Percentiles rank a stretch among this genome's conserved stretches.
Conservation (phyloP, 1,140 invertebrate species). For the Cyclina sinensis region DNA sequence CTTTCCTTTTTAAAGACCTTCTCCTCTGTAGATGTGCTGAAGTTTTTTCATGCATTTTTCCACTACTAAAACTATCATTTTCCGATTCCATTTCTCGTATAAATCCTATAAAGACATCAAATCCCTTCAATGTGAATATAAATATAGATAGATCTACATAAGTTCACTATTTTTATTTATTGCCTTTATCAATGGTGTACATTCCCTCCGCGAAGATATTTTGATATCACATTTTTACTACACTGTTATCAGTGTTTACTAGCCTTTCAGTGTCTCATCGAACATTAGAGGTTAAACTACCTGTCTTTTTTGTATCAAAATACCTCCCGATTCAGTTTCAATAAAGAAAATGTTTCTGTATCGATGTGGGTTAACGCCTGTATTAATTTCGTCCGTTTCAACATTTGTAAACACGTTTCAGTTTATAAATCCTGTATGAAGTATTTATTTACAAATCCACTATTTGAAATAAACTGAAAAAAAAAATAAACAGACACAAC, state of each 20-base stretch:
- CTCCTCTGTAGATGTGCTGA: not conserved
- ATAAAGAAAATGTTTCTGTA: not conserved
- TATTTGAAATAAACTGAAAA: no score
- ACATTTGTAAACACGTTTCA: no score
- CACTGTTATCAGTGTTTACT: not conserved
- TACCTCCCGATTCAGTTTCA: not conserved
- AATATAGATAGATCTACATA: not conserved
- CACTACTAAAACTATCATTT: constrained; percentile 1
- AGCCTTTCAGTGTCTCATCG: not conserved
- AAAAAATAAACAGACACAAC: no score
- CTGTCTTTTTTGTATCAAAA: not conserved
- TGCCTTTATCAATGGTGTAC: not conserved
- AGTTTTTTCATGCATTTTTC: not conserved
- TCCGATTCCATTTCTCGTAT: not conserved
- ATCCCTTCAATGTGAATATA: not conserved
- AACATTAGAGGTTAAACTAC: not conserved
- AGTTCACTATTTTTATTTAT: not conserved
- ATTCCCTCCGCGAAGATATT: not conserved
- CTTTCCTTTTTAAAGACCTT: constrained; percentile 27
- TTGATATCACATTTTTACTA: not conserved
- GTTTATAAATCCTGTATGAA: no score
- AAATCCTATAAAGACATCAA: not conserved
- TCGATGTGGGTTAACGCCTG: not conserved
- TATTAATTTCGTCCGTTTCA: not conserved
- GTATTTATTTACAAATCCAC: no score